Evolutionary conservation across 2,888 invertebrate genomes (phyloP).

Genomic region (Drosophila heteroneura): DNA sequence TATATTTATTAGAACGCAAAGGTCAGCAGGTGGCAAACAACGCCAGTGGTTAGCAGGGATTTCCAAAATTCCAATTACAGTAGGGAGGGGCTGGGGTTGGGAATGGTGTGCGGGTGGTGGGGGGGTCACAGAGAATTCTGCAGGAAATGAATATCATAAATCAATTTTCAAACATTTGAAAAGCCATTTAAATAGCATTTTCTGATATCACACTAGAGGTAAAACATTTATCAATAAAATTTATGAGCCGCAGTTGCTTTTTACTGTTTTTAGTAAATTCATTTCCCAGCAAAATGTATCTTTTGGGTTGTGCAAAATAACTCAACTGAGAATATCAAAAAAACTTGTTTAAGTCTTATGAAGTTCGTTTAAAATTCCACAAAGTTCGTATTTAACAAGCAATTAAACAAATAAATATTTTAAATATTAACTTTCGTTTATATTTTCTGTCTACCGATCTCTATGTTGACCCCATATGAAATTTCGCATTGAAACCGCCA

Average conservation of each 20-base stretch:
- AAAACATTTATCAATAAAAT: slow-evolving; percentile 24
- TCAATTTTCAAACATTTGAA: slow-evolving; percentile 58
- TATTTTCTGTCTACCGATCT: neutral
- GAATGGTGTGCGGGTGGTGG: neutral
- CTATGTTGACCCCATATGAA: neutral
- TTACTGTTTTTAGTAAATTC: slow-evolving; percentile 12
- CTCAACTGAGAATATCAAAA: neutral
- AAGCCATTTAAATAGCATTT: slow-evolving; percentile 65
- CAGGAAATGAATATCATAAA: slow-evolving; percentile 63
- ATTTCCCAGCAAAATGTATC: neutral
- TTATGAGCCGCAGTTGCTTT: slow-evolving; percentile 31
- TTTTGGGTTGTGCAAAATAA: neutral
- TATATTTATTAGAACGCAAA: slow-evolving; percentile 30
- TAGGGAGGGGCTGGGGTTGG: neutral
- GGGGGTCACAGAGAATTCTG: slow-evolving; percentile 7
- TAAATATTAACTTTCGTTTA: neutral
- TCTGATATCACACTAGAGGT: slow-evolving; percentile 27
- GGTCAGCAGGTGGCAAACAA: slow-evolving; percentile 17
- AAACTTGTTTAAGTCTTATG: slow-evolving; percentile 7
- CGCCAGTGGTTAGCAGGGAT: slow-evolving; percentile 18
- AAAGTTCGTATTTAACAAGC: slow-evolving; percentile 17
- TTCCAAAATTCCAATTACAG: slow-evolving; percentile 10
- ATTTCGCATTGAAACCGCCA: slow-evolving; percentile 5
- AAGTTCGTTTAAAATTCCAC: slow-evolving; percentile 20
- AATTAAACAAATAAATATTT: neutral